Evolutionary conservation across 2,797 vertebrate genomes (phyloP), one percentile per base, ranked within the genome.

Genomic region (Psittacula echo): DNA sequence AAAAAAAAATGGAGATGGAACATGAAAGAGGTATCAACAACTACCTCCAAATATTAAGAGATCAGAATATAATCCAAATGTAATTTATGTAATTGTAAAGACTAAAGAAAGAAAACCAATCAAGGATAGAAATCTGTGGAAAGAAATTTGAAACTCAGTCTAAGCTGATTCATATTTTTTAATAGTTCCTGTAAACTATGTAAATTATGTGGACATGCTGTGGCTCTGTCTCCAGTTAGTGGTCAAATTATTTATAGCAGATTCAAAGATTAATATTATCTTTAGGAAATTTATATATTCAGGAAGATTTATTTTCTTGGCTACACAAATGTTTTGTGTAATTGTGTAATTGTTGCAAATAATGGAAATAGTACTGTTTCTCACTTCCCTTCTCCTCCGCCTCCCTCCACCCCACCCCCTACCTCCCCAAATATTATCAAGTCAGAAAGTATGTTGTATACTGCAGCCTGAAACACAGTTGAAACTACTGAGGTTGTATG

Each of bases 181-280:
- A 83, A 61, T 72, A 80, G 61, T 70, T 84, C 12, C 13, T 75
- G 45, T 91, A 72, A 91, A 56, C 5, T 37, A 1, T 47, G 42
- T 91, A 72, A 89, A 64, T 4, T 41, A 2, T 37, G 32, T 50
- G 51, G 39, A 32, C 30, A 19, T 26, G 16, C 48, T 81, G 42
- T 76, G 74, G 53, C 26, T 86, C 80, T 94, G 65, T 75, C 42
- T 91, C 42, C 61, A 30, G 9, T 93, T 86, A 89, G 73, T 62
- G 68, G 64, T 80, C 45, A 84, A 53, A 80, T 83, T 85, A 85
- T 85, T 83, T 85, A 64, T 74, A 85, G 76, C 51, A 53, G 29
- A 30, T 87, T 83, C 16, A 70, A 74, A 91, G n/a, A 14, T 26
- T 85, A 37, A 7, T 87, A 4, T 19, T 80, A 4, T 56, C 8